Percentiles rank a stretch among this genome's conserved stretches.
phyloP scores from a whole-genome alignment of 2,797 vertebrate species.

The Meriones psammophilus region DNA sequence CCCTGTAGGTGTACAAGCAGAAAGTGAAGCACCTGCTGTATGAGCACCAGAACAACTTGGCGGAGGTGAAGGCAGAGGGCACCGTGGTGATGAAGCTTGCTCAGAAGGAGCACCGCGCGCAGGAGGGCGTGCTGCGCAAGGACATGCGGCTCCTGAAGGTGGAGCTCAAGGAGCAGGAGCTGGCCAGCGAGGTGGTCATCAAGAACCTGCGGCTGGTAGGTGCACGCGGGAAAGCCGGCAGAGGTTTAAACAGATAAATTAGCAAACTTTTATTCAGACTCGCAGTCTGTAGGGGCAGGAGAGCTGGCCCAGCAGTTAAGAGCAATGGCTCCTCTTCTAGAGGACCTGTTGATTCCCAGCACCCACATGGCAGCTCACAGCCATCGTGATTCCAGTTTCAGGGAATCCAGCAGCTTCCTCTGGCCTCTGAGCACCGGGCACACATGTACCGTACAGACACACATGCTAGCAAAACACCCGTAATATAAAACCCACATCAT shows the following conservation, averaged over 20 bases:
- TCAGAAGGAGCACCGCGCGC: constrained; percentile 89
- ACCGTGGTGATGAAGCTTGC: constrained; percentile 86
- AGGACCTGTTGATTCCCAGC: neutral
- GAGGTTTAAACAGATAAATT: neutral
- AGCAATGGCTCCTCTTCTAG: neutral
- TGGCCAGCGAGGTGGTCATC: constrained; percentile 88
- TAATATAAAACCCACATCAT: neutral
- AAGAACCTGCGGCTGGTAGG: constrained; percentile 93
- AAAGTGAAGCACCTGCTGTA: constrained; percentile 97
- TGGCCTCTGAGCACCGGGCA: neutral
- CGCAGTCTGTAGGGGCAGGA: neutral
- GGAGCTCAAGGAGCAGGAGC: constrained; percentile 91
- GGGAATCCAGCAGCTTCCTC: neutral
- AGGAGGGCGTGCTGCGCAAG: constrained; percentile 89
- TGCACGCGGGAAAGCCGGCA: neutral
- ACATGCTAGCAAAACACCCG: neutral
- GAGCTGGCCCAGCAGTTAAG: neutral
- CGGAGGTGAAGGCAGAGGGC: constrained; percentile 90
- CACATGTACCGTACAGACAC: neutral
- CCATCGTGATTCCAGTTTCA: neutral
- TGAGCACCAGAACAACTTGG: constrained; percentile 95
- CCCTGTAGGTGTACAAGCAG: constrained; percentile 95
- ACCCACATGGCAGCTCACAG: neutral
- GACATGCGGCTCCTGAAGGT: constrained; percentile 87
- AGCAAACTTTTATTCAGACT: neutral